Evolutionary conservation across 2,888 invertebrate genomes (phyloP).

Genomic region (Papilio gigon): DNA sequence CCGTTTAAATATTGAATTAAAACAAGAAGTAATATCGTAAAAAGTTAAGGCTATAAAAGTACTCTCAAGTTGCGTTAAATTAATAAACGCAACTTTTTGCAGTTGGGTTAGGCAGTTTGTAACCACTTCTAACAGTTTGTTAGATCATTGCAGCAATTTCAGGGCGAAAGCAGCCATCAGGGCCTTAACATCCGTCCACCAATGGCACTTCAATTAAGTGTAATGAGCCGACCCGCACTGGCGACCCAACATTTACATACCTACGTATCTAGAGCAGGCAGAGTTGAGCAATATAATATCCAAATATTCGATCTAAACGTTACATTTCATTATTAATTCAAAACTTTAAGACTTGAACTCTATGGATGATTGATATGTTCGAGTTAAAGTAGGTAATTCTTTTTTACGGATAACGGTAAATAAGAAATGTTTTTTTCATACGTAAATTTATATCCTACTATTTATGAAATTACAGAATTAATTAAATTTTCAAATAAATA

Average conservation of each 20-base stretch:
- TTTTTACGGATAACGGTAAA: constrained; percentile 1
- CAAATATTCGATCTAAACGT: constrained; percentile 10
- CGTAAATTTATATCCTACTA: no score
- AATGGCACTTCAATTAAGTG: constrained; percentile 81
- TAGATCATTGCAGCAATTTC: constrained; percentile 65
- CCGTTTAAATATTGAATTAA: constrained; percentile 16
- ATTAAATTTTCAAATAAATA: neutral
- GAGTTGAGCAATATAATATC: constrained; percentile 33
- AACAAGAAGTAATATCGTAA: constrained; percentile 25
- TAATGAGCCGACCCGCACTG: constrained; percentile 71
- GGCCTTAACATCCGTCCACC: constrained; percentile 70
- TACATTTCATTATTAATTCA: constrained; percentile 9
- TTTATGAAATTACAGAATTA: no score
- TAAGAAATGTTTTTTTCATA: neutral
- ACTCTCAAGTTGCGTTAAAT: constrained; percentile 38
- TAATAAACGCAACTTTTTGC: constrained; percentile 40
- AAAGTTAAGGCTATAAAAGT: constrained; percentile 24
- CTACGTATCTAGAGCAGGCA: constrained; percentile 45
- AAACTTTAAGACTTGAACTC: neutral
- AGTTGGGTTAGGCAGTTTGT: constrained; percentile 38
- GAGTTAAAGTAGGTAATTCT: neutral
- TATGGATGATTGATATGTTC: neutral
- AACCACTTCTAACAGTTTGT: constrained; percentile 64
- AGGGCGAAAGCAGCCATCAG: constrained; percentile 67
- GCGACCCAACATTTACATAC: constrained; percentile 65